Evolutionary conservation across 2,113 vertebrate genomes (phyloP), one percentile per base, ranked within the genome.

Genomic region (Cichladusa arquata): DNA sequence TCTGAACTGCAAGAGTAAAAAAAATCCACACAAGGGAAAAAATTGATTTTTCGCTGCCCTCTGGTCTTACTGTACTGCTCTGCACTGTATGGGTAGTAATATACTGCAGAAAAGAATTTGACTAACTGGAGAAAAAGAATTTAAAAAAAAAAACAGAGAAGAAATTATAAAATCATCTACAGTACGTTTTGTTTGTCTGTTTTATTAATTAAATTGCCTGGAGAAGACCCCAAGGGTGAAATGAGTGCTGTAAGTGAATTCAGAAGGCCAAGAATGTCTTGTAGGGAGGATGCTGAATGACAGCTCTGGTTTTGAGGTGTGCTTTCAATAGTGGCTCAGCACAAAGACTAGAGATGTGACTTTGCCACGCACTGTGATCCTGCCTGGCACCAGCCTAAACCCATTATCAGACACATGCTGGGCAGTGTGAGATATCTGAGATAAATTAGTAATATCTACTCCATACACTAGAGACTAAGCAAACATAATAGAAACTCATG

Each of bases 361-460:
- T 42, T 28, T 85, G 54, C 48, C 45, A 57, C 2, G 0, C 6
- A 6, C 13, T 1, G 0, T 34, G 15, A 70, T 54, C 53, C 31
- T 81, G 53, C 31, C 71, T 77, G 47, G 5, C 36, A 38, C 33
- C 38, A 67, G 77, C 45, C 40, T 77, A 42, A 92, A 93, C 56
- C 19, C 66, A 71, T 66, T 66, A 69, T 53, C 50, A 89, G 34
- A 53, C 64, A 87, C 71, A 60, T 45, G 61, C 67, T 77, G 79
- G 26, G 90, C 34, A 69, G 34, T 56, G 70, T 23, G 48, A 64
- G 60, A 44, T 48, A 29, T 53, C n/a, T 14, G 44, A 74, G 40
- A 90, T 40, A n/a, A 77, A 50, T 45, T 54, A 53, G 15, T 44
- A n/a, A 61, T 71, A 50, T 34, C 65, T 81, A 8, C 33, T 60